A percentile compares a stretch with the other conserved stretches of the same genome.
phyloP scores from a whole-genome alignment of 2,113 vertebrate species.

The Saguinus midas region DNA sequence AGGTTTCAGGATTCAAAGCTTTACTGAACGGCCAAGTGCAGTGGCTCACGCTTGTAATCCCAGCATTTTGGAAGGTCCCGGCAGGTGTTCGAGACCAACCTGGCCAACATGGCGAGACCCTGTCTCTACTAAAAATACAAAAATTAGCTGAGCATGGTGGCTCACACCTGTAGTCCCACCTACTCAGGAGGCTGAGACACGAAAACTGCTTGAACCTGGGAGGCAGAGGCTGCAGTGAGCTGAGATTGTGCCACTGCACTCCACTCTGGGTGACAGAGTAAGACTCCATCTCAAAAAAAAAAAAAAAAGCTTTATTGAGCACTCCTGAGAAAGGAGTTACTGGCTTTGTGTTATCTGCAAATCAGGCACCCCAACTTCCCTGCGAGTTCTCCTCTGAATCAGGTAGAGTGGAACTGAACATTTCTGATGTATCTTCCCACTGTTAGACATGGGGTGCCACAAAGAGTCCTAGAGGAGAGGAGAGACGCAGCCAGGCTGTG shows the following conservation, averaged over 20 bases:
- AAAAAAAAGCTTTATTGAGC: too few species aligned
- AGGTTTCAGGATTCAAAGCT: neutral
- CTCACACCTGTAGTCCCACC: too few species aligned
- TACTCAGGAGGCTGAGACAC: too few species aligned
- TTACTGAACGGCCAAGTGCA: rapidly evolving
- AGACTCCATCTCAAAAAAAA: too few species aligned
- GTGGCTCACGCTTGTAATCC: neutral
- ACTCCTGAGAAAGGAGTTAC: neutral
- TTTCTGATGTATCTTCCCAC: neutral
- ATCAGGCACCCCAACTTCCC: neutral
- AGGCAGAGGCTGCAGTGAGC: too few species aligned
- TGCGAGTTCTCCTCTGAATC: neutral
- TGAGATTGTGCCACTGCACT: too few species aligned
- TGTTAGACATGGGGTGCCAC: neutral
- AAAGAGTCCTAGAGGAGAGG: neutral
- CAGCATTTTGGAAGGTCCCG: neutral
- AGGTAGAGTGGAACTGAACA: neutral
- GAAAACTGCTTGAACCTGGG: too few species aligned
- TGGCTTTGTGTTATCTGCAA: neutral
- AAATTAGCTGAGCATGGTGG: too few species aligned
- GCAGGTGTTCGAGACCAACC: neutral
- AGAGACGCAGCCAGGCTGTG: neutral
- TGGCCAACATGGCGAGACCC: neutral
- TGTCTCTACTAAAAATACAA: neutral
- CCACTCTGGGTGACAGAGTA: too few species aligned